Evolutionary conservation across 2,797 vertebrate species (phyloP), one percentile per base, ranked within the genome.

Genomic region (Acipenser transmontanus): DNA sequence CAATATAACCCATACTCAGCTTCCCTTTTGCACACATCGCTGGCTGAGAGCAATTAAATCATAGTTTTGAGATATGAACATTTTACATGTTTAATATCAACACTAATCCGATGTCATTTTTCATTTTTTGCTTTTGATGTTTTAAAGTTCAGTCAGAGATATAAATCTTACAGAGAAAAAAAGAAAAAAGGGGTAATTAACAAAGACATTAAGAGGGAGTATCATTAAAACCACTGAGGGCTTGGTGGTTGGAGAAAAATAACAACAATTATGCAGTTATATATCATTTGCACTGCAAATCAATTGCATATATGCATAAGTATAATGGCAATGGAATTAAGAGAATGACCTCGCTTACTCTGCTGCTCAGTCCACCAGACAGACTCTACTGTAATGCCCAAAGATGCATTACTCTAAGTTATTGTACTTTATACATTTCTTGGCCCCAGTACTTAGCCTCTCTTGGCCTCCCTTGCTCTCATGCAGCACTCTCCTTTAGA

Each of bases 401-500:
- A 34, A 34, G 34, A 34, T 34, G 34, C 34, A 34, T 34, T 34
- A 34, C 34, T 34, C 2, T 34, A 34, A 4, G 34, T 34, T 34
- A 34, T 34, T 34, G 34, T 34, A 17, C 17, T 17, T 17, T 17
- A 17, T 17, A 34, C 2, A 34, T 34, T 34, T 34, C 34, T 34
- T 34, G 34, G 34, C 34, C 34, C 34, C 34, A 34, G 34, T 34
- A 34, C 34, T 34, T 34, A 34, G 34, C 34, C 34, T 34, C 34
- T 34, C 34, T 34, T 34, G 34, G 34, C 34, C 34, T 34, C 34
- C 34, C 34, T 34, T 34, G 34, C 34, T 34, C 34, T 4, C 34
- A 34, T 60, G 63, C 17, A 61, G 52, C 63, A 61, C 62, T 66
- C 49, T 61, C 49, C 62, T 63, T 48, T 7, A 17, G 57, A 61